A percentile compares a stretch with the other conserved stretches of the same genome.
Evolutionary conservation across 2,113 vertebrate species (phyloP).

Genomic region (Piliocolobus tephrosceles): DNA sequence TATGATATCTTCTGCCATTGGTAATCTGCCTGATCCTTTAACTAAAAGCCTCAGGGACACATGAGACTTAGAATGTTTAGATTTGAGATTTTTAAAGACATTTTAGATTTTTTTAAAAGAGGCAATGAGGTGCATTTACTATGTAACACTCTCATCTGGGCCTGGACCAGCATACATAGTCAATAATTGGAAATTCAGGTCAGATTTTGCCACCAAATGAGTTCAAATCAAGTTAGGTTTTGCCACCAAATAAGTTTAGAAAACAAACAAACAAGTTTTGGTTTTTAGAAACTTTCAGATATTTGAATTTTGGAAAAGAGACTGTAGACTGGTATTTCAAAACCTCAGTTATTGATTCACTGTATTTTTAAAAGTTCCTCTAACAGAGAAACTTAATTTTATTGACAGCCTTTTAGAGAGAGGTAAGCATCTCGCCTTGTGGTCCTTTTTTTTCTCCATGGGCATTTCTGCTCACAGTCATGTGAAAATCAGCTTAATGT

Average conservation of each 20-base stretch:
- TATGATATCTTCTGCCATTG: background rate
- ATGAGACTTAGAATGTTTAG: background rate
- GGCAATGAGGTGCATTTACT: background rate
- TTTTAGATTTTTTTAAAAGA: background rate
- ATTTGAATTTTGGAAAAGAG: background rate
- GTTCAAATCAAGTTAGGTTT: background rate
- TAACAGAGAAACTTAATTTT: background rate
- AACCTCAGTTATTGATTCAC: background rate
- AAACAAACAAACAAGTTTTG: background rate
- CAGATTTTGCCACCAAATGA: conserved; percentile 3
- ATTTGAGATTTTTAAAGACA: background rate
- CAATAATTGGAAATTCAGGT: background rate
- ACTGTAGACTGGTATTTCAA: background rate
- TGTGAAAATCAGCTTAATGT: background rate
- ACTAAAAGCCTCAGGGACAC: background rate
- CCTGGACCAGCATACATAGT: background rate
- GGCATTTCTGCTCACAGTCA: background rate
- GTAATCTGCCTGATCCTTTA: background rate
- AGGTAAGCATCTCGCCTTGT: background rate
- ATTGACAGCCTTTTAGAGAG: background rate
- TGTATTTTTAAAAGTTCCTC: background rate
- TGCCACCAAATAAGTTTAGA: background rate
- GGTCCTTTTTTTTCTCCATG: background rate
- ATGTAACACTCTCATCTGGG: background rate
- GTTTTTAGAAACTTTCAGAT: background rate